These are phyloP conservation scores for Macheiramphus alcinus DNA, from an alignment of 2,113 vertebrate species.

Conservation along the genomic window DNA sequence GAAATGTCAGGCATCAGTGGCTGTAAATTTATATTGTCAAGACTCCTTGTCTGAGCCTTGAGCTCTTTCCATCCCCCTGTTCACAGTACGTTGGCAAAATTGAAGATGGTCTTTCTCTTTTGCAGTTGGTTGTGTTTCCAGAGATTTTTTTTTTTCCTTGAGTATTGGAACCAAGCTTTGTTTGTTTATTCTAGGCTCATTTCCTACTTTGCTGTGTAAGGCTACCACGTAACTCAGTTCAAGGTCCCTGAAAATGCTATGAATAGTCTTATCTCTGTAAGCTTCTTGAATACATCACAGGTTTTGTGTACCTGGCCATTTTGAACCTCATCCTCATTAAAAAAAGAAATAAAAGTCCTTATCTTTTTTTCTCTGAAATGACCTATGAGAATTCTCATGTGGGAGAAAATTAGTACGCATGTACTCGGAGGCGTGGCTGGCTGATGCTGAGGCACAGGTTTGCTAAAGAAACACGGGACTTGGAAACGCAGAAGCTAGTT, in stretches of 20 bases:
- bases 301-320: background rate
- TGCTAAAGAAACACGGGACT: background rate
- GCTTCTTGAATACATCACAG: background rate
- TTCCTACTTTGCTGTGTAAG: background rate
- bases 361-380: background rate
- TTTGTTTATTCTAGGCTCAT: background rate
- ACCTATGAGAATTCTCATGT: background rate
- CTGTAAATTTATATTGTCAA: background rate
- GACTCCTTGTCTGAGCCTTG: background rate
- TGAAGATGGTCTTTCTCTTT: background rate
- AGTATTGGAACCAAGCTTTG: background rate
- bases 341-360: background rate
- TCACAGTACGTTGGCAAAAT: background rate
- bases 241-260: background rate
- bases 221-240: background rate
- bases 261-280: background rate
- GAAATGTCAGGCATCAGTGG: background rate
- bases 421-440: background rate
- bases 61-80: background rate
- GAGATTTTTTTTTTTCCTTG: background rate
- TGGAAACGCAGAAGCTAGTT: background rate
- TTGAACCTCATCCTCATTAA: background rate
- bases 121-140: background rate
- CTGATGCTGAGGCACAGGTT: background rate
- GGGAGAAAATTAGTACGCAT: background rate